Percentiles rank a stretch among this genome's conserved stretches.
phyloP scores from a whole-genome alignment of 2,888 invertebrate genomes.

The Liodrosophila aerea region DNA sequence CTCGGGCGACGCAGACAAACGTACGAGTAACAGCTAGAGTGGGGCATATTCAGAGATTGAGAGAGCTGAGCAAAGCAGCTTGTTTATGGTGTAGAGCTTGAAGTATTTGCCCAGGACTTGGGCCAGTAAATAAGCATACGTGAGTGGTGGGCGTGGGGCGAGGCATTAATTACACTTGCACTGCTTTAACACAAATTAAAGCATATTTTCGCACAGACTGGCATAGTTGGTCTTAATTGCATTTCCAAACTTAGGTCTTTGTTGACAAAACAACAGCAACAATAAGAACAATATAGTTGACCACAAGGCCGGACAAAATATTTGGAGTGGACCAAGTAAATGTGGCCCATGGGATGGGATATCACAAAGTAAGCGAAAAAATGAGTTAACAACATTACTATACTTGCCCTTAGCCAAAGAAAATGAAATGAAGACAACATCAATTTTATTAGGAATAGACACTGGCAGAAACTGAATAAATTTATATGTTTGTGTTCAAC shows the following conservation, averaged over 20 bases:
- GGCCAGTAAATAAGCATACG: conserved; percentile 54
- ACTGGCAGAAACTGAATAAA: not conserved
- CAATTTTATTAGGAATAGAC: conserved; percentile 54
- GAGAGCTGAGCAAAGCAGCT: conserved; percentile 8
- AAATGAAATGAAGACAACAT: conserved; percentile 53
- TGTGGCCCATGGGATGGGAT: conserved; percentile 53
- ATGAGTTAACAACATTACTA: conserved; percentile 73
- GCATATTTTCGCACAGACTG: conserved; percentile 36
- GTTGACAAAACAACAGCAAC: conserved; percentile 57
- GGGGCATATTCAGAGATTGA: too few species aligned
- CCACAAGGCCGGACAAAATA: too few species aligned
- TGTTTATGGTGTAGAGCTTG: conserved; percentile 54
- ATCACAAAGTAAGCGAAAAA: conserved; percentile 31
- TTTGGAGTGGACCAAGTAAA: conserved; percentile 47
- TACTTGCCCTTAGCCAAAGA: conserved; percentile 44
- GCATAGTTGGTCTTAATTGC: conserved; percentile 59
- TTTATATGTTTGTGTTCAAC: too few species aligned
- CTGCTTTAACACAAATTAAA: conserved; percentile 62
- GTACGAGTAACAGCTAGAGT: not conserved
- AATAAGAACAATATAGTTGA: conserved; percentile 35
- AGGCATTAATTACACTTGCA: conserved; percentile 63
- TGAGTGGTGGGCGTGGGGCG: conserved; percentile 18
- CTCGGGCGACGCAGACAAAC: conserved; percentile 6
- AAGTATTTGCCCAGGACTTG: conserved; percentile 59
- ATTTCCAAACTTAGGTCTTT: conserved; percentile 35